Conservation (phyloP, 2,113 vertebrate genomes). For the Scopus umbretta region DNA sequence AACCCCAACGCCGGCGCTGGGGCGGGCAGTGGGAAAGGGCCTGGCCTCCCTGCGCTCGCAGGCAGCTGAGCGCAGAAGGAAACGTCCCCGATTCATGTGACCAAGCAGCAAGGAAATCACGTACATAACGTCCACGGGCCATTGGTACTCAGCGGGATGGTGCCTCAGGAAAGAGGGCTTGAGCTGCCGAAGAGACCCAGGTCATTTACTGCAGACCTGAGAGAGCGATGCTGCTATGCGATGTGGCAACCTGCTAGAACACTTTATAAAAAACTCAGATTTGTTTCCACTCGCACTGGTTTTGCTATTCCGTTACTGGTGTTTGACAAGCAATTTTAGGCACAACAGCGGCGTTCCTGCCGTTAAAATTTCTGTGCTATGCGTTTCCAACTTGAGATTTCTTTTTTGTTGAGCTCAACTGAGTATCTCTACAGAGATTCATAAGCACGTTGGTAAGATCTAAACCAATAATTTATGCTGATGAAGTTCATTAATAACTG, state of each 20-base stretch:
- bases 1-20: fast-evolving
- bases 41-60: fast-evolving
- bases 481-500: not conserved
- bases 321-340: not conserved
- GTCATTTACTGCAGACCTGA: not conserved
- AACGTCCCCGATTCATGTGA: fast-evolving
- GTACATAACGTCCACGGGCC: fast-evolving
- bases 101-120: fast-evolving
- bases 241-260: fast-evolving
- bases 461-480: not conserved
- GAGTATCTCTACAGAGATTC: too few relatives aligned
- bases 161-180: not conserved
- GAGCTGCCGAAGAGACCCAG: not conserved
- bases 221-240: fast-evolving
- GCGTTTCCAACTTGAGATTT: not conserved
- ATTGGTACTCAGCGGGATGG: fast-evolving
- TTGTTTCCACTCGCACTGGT: fast-evolving
- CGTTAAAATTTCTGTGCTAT: fast-evolving
- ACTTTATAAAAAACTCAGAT: fast-evolving
- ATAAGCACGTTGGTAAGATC: not conserved
- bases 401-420: not conserved
- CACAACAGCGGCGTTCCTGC: not conserved
- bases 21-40: fast-evolving
- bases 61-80: not conserved
- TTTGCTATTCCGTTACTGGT: not conserved